A percentile compares a stretch with the other conserved stretches of the same genome.
Conservation (phyloP, 1,140 invertebrate species). For the Andrena cerasifolii region DNA sequence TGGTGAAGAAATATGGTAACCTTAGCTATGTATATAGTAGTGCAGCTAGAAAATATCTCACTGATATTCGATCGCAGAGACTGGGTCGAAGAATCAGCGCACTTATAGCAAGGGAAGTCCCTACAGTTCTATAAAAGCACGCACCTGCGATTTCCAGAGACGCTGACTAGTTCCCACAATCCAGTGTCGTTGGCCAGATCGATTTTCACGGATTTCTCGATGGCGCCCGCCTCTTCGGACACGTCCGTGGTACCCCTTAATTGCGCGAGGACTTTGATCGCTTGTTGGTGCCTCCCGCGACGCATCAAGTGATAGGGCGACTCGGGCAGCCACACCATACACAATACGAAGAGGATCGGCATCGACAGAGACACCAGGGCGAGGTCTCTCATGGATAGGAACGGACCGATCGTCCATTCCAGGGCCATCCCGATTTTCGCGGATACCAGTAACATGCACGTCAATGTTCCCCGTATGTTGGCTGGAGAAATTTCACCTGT, state of each 20-base stretch:
- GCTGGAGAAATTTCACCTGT: slow-evolving; percentile 85
- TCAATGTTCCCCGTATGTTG: slow-evolving; percentile 86
- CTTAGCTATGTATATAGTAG: too few species aligned
- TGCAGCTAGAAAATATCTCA: too few species aligned
- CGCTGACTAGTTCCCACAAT: slow-evolving; percentile 83
- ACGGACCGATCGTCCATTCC: slow-evolving; percentile 85
- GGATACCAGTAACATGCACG: slow-evolving; percentile 84
- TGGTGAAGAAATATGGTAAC: too few species aligned
- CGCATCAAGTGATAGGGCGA: slow-evolving; percentile 87
- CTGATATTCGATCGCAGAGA: too few species aligned
- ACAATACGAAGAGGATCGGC: slow-evolving; percentile 83
- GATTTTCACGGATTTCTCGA: slow-evolving; percentile 83
- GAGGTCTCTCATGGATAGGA: slow-evolving; percentile 82
- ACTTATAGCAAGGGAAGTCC: neutral
- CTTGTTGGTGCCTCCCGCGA: slow-evolving; percentile 82
- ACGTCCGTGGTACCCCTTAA: slow-evolving; percentile 84
- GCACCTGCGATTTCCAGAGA: slow-evolving; percentile 83
- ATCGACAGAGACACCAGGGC: slow-evolving; percentile 82
- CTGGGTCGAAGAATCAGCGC: too few species aligned
- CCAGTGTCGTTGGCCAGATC: slow-evolving; percentile 82
- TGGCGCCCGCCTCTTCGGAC: slow-evolving; percentile 84
- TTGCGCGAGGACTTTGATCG: slow-evolving; percentile 83
- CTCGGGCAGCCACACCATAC: slow-evolving; percentile 87
- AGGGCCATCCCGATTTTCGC: slow-evolving; percentile 84
- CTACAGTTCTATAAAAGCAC: neutral